Evolutionary conservation across 2,113 vertebrate species (phyloP), one percentile per base, ranked within the genome.

Genomic region (Lucifuga dentata): DNA sequence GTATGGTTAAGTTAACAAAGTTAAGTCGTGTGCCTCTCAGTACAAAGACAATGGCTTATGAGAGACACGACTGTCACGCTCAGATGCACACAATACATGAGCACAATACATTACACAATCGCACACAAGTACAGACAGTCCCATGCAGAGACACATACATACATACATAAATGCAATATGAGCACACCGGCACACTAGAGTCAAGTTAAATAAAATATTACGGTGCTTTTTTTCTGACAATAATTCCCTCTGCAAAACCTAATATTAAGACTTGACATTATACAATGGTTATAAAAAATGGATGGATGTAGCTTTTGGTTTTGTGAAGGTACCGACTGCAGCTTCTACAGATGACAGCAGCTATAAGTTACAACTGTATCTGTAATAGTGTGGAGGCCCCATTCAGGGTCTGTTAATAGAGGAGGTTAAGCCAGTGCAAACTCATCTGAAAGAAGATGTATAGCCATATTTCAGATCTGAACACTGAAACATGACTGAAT

Each of bases 381-480:
- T 58, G 57, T 68, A 60, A 67, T 40, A 49, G 45, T 52, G 61
- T 76, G 81, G 75, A 85, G 53, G 64, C 76, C 66, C 72, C 80
- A 73, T 78, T 88, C 76, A 73, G 84, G 63, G 73, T 80, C 76
- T 73, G 66, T 79, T 85, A 88, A 87, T 88, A 81, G 77, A 86
- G 73, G 59, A 84, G 69, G 77, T 87, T 70, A 87, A 86, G 65
- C 68, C 77, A 35, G 62, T 44, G 70, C 79, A 86, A 86, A 78
- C 75, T 88, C 74, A 83, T 86, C 60, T 84, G 76, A 86, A 86
- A 86, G 73, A 71, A 78, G 79, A 76, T 57, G 74, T 78, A 80
- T 50, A 55, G 63, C 49, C 68, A 71, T 88, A 87, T 79, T 89
- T 89, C 80, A 85, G 50, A 80, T 77, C 77, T 38, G 72, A 82